Conservation (phyloP, 35 echinoderm and acorn worm species). For the Lytechinus variegatus region DNA sequence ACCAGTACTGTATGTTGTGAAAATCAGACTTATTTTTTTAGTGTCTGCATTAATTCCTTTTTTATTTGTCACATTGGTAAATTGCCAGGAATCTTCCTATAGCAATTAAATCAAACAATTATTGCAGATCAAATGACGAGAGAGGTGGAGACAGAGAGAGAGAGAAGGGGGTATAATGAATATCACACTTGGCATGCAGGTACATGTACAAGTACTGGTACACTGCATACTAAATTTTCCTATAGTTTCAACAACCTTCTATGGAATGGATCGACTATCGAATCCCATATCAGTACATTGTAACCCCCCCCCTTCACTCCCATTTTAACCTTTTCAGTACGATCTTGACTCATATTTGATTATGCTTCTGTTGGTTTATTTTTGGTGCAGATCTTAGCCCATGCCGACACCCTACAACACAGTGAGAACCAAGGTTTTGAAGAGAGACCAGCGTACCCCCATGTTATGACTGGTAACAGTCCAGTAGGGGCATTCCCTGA, state of each 20-base stretch:
- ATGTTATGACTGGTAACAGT: constrained; percentile 21
- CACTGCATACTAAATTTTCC: neutral
- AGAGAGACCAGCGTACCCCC: constrained; percentile 41
- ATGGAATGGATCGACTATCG: too few species aligned
- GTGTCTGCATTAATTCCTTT: neutral
- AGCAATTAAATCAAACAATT: neutral
- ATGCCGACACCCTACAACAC: constrained; percentile 33
- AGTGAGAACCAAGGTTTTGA: constrained; percentile 48
- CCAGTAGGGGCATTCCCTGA: constrained; percentile 48
- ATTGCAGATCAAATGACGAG: neutral
- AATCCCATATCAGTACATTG: too few species aligned
- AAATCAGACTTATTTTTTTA: neutral
- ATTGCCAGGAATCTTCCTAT: neutral
- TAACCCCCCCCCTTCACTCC: too few species aligned
- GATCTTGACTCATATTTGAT: neutral
- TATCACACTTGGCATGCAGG: neutral
- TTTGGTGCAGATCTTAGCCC: constrained; percentile 1
- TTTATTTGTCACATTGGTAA: neutral
- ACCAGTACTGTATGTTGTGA: neutral
- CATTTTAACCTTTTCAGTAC: too few species aligned
- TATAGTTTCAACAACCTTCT: too few species aligned
- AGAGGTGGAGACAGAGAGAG: too few species aligned
- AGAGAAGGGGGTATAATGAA: neutral
- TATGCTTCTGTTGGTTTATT: neutral
- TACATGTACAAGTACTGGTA: neutral